These are phyloP conservation scores for Apoda limacodes DNA, from an alignment of 2,888 invertebrate species.

Conservation along the genomic window DNA sequence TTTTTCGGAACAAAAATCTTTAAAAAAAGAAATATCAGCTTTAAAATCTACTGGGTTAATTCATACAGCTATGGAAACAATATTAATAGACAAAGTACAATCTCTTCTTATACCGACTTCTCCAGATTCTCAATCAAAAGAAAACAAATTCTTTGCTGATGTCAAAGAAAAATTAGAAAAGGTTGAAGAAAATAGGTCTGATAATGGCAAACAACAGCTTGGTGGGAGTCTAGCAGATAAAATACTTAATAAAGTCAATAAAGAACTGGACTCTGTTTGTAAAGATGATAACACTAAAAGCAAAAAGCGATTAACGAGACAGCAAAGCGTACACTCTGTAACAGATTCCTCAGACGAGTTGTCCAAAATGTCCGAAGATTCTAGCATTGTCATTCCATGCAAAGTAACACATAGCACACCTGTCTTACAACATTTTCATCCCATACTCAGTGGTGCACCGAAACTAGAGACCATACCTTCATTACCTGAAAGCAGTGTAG, in stretches of 20 bases:
- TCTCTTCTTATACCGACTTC: slow-evolving; percentile 48
- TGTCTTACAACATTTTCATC: slow-evolving; percentile 47
- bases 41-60: slow-evolving; percentile 51
- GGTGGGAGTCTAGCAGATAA: too few species aligned
- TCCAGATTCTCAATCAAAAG: slow-evolving; percentile 34
- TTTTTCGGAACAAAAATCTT: slow-evolving; percentile 27
- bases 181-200: slow-evolving; percentile 36
- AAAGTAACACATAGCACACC: slow-evolving; percentile 35
- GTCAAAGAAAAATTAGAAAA: slow-evolving; percentile 47
- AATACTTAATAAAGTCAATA: slow-evolving; percentile 1
- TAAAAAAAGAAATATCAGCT: slow-evolving; percentile 32
- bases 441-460: slow-evolving; percentile 41
- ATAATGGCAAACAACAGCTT: slow-evolving; percentile 12
- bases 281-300: slow-evolving; percentile 8
- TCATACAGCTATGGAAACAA: slow-evolving; percentile 68
- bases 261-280: neutral
- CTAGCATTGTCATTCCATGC: slow-evolving; percentile 31
- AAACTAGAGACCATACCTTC: slow-evolving; percentile 57
- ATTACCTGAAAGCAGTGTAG: slow-evolving; percentile 45
- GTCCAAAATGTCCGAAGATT: slow-evolving; percentile 46
- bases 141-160: slow-evolving; percentile 49
- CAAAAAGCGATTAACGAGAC: slow-evolving; percentile 37
- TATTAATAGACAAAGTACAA: slow-evolving; percentile 66
- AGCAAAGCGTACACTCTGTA: slow-evolving; percentile 49
- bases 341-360: slow-evolving; percentile 25